Base-by-base conservation (phyloP, 2,797 vertebrate genomes). In the Sebastes nivosus region DNA sequence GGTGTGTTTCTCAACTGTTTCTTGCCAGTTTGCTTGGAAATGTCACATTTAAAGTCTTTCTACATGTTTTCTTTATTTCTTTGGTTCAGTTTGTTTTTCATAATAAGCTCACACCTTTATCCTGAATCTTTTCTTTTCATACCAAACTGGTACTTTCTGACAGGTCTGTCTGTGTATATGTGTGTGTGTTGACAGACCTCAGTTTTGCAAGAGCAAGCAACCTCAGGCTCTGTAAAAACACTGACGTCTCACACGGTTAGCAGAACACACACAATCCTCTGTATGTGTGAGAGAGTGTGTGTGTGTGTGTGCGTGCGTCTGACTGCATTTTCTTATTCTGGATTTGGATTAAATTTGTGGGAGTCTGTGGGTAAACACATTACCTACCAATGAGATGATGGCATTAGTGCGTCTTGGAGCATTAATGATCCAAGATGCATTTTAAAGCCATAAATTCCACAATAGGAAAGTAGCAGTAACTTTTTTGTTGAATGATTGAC, bases 191-290 rank as follows among this genome's bases (percentile, higher is more conserved):
- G 52, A 55, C 72, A 72, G 57, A 34, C 13, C 32, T 79, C 54
- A 65, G 22, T 67, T 84, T 68, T 77, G 27, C 58, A 60, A 52
- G 32, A 38, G 24, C 2, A 14, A 38, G 57, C 60, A 69, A 72
- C 72, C 57, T 63, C 58, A 22, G 29, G 52, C 46, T 86, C 70
- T 65, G 24, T 52, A 72, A 76, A 87, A 82, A 85, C 84, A 70
- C 58, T 34, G 25, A 82, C 36, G 75, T 64, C 69, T 72, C 81
- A 73, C 76, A 69, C 10, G 46, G 70, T 86, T 30, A 70, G 25
- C 78, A 72, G 57, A 86, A 83, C 79, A 88, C 78, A 88, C 57
- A 77, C 60, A 67, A 4, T 70, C 77, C 58, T 22, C 18, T 67
- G 36, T 64, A 38, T 72, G n/a, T 73, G 30, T 42, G 27, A 34